Evolutionary conservation across 1,140 invertebrate genomes (phyloP).

Genomic region (Saccostrea cuccullata): DNA sequence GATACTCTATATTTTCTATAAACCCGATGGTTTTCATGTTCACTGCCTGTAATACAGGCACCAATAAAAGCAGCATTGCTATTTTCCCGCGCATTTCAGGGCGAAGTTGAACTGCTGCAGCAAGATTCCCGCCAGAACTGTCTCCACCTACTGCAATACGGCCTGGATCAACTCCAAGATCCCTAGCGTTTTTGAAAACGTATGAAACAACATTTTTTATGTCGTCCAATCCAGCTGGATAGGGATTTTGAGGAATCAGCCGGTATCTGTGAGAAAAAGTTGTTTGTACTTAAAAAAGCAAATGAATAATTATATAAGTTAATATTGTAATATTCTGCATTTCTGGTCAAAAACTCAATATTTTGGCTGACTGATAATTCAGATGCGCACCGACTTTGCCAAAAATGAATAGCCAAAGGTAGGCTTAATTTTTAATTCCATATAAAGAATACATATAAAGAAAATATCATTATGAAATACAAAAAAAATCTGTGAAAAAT

Average conservation of each 20-base stretch:
- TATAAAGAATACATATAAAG: too few relatives aligned
- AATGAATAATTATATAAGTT: too few relatives aligned
- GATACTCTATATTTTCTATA: slow-evolving; percentile 58
- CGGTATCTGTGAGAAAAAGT: slow-evolving; percentile 49
- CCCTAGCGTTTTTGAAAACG: slow-evolving; percentile 50
- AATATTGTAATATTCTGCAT: too few relatives aligned
- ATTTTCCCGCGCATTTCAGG: slow-evolving; percentile 45
- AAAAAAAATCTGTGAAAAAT: too few relatives aligned
- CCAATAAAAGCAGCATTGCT: slow-evolving; percentile 68
- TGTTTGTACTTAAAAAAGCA: too few relatives aligned
- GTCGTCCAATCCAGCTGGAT: slow-evolving; percentile 59
- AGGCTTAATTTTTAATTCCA: too few relatives aligned
- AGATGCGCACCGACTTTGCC: too few relatives aligned
- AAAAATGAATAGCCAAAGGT: too few relatives aligned
- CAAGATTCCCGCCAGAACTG: slow-evolving; percentile 62
- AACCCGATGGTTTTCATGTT: slow-evolving; percentile 68
- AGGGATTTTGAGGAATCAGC: slow-evolving; percentile 60
- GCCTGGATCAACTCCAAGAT: slow-evolving; percentile 53
- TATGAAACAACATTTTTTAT: slow-evolving; percentile 57
- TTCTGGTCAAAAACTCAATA: too few relatives aligned
- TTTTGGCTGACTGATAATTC: too few relatives aligned
- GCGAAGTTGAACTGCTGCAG: slow-evolving; percentile 56
- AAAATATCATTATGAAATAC: too few relatives aligned
- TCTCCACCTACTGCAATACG: slow-evolving; percentile 62
- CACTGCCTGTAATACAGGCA: slow-evolving; percentile 67